Evolutionary conservation across 2,797 vertebrate genomes (phyloP), one percentile per base, ranked within the genome.

Genomic region (Sternotherus odoratus): DNA sequence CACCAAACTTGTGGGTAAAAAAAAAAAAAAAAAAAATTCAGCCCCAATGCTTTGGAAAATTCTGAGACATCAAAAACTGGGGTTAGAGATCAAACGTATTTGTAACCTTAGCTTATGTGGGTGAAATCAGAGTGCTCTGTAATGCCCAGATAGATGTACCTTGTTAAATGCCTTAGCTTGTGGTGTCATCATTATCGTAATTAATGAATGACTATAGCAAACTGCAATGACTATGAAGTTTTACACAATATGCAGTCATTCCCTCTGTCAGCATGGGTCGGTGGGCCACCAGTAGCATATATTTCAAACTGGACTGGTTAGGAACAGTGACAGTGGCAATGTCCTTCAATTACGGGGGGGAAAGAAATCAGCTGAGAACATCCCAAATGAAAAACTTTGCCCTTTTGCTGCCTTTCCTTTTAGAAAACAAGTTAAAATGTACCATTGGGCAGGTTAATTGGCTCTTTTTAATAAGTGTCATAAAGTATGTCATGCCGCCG

Each of bases 381-480:
- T 95, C 88, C 77, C 88, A 95, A 97, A 98, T 96, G 86, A 96
- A 97, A 95, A 95, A 92, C 94, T 96, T 92, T 96, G 95, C 94
- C 97, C 97, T 97, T 97, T 97, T 85, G 86, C 93, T 95, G 91
- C 77, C 90, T 97, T 97, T 95, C 95, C 83, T 97, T 96, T 96
- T 97, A 95, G 97, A 97, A 98, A 98, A 97, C 97, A 98, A 98
- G 97, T 97, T 97, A 97, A 98, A 98, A 97, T 96, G 92, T 97
- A 97, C 93, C 92, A 95, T 79, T 94, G 95, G 95, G 95, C 96
- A 96, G 95, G 97, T 97, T 98, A 98, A 98, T 98, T 98, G 97
- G 97, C 97, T 98, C 96, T 97, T 97, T 98, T 98, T 98, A 98
- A 97, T 98, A 98, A 98, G 96, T 94, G 96, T 97, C 97, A 98